Conservation (phyloP, 2,888 invertebrate species). For the Enchytraeus crypticus region DNA sequence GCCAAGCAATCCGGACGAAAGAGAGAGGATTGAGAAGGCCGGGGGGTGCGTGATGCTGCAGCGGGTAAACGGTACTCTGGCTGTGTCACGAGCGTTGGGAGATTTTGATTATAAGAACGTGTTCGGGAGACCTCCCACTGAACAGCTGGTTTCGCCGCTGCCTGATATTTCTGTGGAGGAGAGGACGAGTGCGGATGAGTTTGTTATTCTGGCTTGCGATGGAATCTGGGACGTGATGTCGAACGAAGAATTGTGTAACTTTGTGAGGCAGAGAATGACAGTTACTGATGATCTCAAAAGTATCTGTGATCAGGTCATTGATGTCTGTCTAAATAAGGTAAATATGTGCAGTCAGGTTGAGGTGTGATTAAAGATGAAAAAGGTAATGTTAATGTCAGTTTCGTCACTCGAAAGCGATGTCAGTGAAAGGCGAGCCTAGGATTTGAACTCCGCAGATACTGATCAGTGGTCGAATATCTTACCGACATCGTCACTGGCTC, state of each 20-base stretch:
- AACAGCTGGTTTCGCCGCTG: constrained; percentile 95
- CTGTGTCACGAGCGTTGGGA: constrained; percentile 86
- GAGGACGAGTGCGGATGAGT: constrained; percentile 65
- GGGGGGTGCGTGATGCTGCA: constrained; percentile 97
- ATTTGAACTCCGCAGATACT: too few relatives aligned
- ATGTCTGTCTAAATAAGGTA: constrained; percentile 96
- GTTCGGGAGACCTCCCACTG: constrained; percentile 67
- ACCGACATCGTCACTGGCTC: too few relatives aligned
- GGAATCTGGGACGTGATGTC: constrained; percentile 98
- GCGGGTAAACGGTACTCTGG: constrained; percentile 86
- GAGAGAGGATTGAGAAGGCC: constrained; percentile 84
- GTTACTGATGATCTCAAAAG: constrained; percentile 78
- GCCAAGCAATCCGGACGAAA: constrained; percentile 59
- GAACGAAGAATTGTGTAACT: constrained; percentile 88
- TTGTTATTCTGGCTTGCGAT: constrained; percentile 91
- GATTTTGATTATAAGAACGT: constrained; percentile 64
- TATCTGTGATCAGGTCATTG: constrained; percentile 89
- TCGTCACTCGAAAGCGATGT: too few relatives aligned
- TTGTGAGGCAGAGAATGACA: constrained; percentile 78
- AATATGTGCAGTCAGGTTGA: too few relatives aligned
- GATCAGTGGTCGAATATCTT: too few relatives aligned
- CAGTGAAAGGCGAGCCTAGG: too few relatives aligned
- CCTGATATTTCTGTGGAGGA: constrained; percentile 70
- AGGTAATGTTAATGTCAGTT: too few relatives aligned
- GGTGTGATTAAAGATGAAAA: too few relatives aligned